Base-by-base conservation (phyloP, 2,888 invertebrate genomes). In the Drosophila niveifrons region DNA sequence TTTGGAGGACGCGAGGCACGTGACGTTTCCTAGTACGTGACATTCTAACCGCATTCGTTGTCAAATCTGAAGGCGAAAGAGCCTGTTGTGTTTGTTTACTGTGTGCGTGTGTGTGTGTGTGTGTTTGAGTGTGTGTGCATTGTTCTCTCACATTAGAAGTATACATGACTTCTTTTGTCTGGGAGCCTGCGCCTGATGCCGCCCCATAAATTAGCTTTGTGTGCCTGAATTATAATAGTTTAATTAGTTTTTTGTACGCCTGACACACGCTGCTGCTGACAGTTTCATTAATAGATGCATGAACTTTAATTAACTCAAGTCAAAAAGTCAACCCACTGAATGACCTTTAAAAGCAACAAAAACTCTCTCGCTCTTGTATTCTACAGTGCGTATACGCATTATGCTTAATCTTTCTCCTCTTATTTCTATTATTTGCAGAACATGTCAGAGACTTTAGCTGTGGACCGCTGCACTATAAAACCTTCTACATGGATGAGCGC, bases 361-460 rank as follows among this genome's bases (percentile, higher is more conserved):
- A n/a, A n/a, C n/a, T 81, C 95, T 44, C 96, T 59, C 95, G 44
- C 96, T 56, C 50, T 50, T 50, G 15, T 47, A 10, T 31, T 11
- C 31, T 15, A 18, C 39, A 0, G 1, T 10, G 31, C 31, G 3
- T 71, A 68, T 64, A 66, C 64, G 57, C 51, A 62, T 52, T 64
- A 13, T 62, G 51, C 13, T 52, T 8, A 70, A 34, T 7, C 17
- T 11, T n/a, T 7, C 10, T 17, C 34, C 34, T 43, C 36, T 29
- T 50, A 10, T 47, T 52, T 10, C 58, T 39, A 58, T 43, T 66
- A 7, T 43, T 90, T 96, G 50, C 96, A 98, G 98, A 97, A 94
- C 97, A 98, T 94, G 97, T 98, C 83, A 95, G 97, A 83, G 97
- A 97, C 92, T 98, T 98, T 93, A 95, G 96, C 83, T 98, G 98